A percentile compares a stretch with the other conserved stretches of the same genome.
phyloP scores from a whole-genome alignment of 2,113 vertebrate species.

The Reinhardtius hippoglossoides region DNA sequence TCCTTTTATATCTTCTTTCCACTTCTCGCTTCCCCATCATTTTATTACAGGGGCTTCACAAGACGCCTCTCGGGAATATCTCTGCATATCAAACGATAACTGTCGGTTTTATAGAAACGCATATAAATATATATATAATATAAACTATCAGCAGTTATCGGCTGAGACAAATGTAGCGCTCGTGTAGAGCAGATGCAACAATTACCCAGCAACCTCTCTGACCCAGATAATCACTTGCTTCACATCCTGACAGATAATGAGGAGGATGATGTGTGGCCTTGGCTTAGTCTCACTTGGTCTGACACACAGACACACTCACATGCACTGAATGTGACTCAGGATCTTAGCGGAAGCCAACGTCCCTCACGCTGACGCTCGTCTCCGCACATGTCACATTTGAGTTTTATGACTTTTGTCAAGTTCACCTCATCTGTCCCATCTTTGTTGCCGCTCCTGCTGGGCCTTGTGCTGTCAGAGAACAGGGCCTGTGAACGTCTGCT shows the following conservation, averaged over 20 bases:
- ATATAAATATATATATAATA: constrained; percentile 7
- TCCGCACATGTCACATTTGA: constrained; percentile 28
- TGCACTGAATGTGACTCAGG: constrained; percentile 8
- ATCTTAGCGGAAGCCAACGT: constrained; percentile 22
- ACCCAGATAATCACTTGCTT: constrained; percentile 22
- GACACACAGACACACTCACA: constrained; percentile 10
- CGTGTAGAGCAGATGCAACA: constrained; percentile 32
- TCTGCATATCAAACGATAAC: background rate
- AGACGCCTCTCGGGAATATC: background rate
- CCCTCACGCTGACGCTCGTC: constrained; percentile 1
- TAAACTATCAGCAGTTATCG: constrained; percentile 24
- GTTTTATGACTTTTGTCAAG: constrained; percentile 71
- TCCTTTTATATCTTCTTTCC: background rate
- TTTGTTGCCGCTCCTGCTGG: constrained; percentile 52
- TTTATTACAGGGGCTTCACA: background rate
- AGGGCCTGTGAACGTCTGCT: constrained; percentile 4
- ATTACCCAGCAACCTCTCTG: constrained; percentile 20
- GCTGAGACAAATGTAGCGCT: constrained; percentile 12
- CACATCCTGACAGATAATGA: constrained; percentile 33
- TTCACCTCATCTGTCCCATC: constrained; percentile 61
- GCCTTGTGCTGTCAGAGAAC: constrained; percentile 43
- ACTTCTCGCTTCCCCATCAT: background rate
- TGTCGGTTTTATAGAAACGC: background rate
- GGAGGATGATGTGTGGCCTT: constrained; percentile 30
- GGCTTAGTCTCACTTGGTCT: constrained; percentile 37